A percentile compares a stretch with the other conserved stretches of the same genome.
These are phyloP conservation scores for Podarcis muralis DNA, from an alignment of 2,113 vertebrate species.

Conservation along the genomic window DNA sequence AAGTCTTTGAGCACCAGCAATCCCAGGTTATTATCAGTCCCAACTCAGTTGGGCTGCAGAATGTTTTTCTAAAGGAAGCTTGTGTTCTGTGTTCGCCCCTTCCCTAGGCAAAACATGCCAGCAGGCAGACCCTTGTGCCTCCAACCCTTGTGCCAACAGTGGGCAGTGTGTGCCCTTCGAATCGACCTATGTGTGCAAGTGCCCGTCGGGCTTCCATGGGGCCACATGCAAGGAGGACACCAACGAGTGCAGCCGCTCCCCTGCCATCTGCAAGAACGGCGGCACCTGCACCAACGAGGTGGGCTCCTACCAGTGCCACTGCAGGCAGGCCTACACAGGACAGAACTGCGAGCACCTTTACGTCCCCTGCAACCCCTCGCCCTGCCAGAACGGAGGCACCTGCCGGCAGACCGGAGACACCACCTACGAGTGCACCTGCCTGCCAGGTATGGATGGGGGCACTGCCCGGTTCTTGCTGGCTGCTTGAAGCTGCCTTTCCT, in stretches of 20 bases:
- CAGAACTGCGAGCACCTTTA: constrained; percentile 89
- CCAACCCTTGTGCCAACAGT: constrained; percentile 92
- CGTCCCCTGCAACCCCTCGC: constrained; percentile 93
- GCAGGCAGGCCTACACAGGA: constrained; percentile 83
- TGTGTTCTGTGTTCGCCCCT: accelerated
- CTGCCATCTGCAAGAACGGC: constrained; percentile 80
- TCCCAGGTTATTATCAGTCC: too few species aligned
- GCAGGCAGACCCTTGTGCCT: constrained; percentile 92
- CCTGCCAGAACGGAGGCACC: constrained; percentile 94
- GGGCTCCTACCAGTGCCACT: constrained; percentile 87
- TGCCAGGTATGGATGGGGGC: constrained; percentile 83
- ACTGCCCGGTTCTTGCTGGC: neutral
- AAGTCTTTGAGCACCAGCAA: too few species aligned
- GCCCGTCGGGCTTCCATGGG: constrained; percentile 85
- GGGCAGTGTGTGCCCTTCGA: constrained; percentile 88
- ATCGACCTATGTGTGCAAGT: constrained; percentile 84
- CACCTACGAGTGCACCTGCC: constrained; percentile 91
- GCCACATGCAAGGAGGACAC: constrained; percentile 90
- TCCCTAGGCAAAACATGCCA: constrained; percentile 88
- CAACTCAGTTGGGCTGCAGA: neutral
- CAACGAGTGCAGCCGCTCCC: constrained; percentile 84
- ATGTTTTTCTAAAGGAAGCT: too few species aligned
- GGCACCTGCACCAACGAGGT: constrained; percentile 88
- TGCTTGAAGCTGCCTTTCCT: neutral
- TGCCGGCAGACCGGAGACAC: constrained; percentile 92